Conservation (phyloP, 2,888 invertebrate species). For the Elegia similella region DNA sequence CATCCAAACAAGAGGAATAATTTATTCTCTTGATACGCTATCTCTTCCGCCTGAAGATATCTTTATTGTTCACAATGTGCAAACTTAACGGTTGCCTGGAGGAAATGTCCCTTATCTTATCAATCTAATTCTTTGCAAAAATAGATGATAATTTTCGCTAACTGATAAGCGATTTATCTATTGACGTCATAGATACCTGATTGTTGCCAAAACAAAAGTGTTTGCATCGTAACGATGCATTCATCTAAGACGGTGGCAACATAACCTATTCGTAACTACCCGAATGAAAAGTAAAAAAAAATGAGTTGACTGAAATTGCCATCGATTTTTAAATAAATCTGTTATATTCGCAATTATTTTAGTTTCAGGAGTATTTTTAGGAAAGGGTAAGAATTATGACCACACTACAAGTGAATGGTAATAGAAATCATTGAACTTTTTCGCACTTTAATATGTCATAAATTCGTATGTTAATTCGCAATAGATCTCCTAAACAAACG, state of each 20-base stretch:
- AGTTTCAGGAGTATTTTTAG: no score
- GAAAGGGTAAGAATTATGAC: no score
- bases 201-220: slow-evolving; percentile 19
- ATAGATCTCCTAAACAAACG: background rate
- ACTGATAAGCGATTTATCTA: slow-evolving; percentile 40
- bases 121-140: slow-evolving; percentile 49
- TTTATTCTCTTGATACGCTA: slow-evolving; percentile 34
- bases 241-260: background rate
- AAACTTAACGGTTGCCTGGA: slow-evolving; percentile 56
- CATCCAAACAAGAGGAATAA: slow-evolving; percentile 18
- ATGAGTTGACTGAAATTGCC: no score
- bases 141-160: slow-evolving; percentile 50
- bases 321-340: no score
- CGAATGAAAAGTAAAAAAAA: background rate
- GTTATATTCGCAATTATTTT: no score
- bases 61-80: slow-evolving; percentile 32
- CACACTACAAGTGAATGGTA: no score
- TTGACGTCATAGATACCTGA: slow-evolving; percentile 39
- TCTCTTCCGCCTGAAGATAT: slow-evolving; percentile 40
- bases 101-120: slow-evolving; percentile 65
- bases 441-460: no score
- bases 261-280: background rate
- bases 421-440: no score
- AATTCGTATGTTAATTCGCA: background rate
- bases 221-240: background rate